Conservation (phyloP, 2,797 vertebrate species). For the Hapalemur alaotrensis region DNA sequence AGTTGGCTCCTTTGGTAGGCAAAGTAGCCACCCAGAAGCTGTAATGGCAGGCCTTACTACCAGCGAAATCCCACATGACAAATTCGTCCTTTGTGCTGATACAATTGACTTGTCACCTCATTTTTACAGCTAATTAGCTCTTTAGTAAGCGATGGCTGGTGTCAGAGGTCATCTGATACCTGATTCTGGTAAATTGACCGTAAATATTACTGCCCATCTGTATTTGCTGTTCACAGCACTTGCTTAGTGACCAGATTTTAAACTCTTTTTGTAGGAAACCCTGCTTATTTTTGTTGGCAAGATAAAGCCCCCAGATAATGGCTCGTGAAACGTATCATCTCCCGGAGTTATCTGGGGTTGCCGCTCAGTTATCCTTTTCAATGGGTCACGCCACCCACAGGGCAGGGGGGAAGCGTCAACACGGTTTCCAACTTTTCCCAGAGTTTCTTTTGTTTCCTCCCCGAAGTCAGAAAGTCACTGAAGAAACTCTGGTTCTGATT, state of each 20-base stretch:
- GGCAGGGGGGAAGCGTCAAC: background rate
- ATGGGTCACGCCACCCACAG: slow-evolving; percentile 18
- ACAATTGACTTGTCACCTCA: slow-evolving; percentile 95
- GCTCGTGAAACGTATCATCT: slow-evolving; percentile 30
- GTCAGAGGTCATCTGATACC: slow-evolving; percentile 92
- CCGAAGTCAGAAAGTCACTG: slow-evolving; percentile 19
- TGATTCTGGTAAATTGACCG: slow-evolving; percentile 92
- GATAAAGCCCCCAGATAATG: slow-evolving; percentile 65
- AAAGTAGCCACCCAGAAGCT: slow-evolving; percentile 70
- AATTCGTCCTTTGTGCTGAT: slow-evolving; percentile 87
- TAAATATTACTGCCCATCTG: slow-evolving; percentile 92
- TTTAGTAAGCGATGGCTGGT: slow-evolving; percentile 87
- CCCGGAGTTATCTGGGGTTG: slow-evolving; percentile 36
- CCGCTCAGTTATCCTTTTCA: slow-evolving; percentile 52
- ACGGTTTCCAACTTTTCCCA: slow-evolving; percentile 48
- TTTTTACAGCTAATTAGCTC: slow-evolving; percentile 96
- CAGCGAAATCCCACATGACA: slow-evolving; percentile 81
- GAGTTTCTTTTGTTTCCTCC: slow-evolving; percentile 59
- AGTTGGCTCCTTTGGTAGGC: slow-evolving; percentile 41
- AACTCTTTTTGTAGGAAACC: slow-evolving; percentile 24
- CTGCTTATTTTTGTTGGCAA: slow-evolving; percentile 66
- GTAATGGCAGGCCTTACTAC: slow-evolving; percentile 82
- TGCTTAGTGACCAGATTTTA: slow-evolving; percentile 60
- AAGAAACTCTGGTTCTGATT: slow-evolving; percentile 21
- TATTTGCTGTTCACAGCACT: slow-evolving; percentile 68